These are phyloP conservation scores for Bujurquina vittata DNA, from an alignment of 2,113 vertebrate genomes.

Conservation along the genomic window DNA sequence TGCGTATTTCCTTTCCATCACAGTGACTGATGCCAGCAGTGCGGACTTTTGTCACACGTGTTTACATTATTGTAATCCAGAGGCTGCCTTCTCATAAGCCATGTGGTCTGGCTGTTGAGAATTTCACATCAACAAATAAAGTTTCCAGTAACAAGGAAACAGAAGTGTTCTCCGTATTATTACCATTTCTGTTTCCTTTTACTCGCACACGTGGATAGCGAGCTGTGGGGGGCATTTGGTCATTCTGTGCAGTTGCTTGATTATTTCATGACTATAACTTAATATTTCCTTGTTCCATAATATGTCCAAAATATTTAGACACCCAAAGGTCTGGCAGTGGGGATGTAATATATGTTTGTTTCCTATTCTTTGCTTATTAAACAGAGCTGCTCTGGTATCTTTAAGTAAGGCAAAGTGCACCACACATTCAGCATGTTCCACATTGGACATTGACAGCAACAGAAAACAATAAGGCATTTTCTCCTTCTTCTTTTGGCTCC, in stretches of 20 bases:
- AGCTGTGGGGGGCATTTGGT: not conserved
- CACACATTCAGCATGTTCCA: slow-evolving; percentile 22
- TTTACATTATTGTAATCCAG: slow-evolving; percentile 17
- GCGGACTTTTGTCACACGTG: not conserved
- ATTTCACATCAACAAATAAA: slow-evolving; percentile 44
- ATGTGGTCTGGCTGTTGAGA: not conserved
- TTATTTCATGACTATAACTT: not conserved
- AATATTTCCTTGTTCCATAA: slow-evolving; percentile 36
- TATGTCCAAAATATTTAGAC: slow-evolving; percentile 53
- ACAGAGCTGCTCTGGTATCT: slow-evolving; percentile 70
- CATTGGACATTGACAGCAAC: slow-evolving; percentile 29
- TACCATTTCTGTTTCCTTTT: not conserved
- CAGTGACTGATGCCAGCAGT: not conserved
- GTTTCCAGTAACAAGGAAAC: slow-evolving; percentile 31
- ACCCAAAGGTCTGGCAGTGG: not conserved
- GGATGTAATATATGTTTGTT: slow-evolving; percentile 59
- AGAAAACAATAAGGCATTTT: slow-evolving; percentile 21
- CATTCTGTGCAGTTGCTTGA: not conserved
- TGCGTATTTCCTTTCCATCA: slow-evolving; percentile 5
- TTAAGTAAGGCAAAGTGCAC: slow-evolving; percentile 24
- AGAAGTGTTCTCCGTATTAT: not conserved
- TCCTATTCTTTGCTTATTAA: slow-evolving; percentile 68
- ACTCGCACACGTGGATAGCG: not conserved
- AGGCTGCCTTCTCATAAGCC: slow-evolving; percentile 23
- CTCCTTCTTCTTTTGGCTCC: not conserved